Evolutionary conservation across 2,797 vertebrate species (phyloP).

Genomic region (Diglossa cyanea): DNA sequence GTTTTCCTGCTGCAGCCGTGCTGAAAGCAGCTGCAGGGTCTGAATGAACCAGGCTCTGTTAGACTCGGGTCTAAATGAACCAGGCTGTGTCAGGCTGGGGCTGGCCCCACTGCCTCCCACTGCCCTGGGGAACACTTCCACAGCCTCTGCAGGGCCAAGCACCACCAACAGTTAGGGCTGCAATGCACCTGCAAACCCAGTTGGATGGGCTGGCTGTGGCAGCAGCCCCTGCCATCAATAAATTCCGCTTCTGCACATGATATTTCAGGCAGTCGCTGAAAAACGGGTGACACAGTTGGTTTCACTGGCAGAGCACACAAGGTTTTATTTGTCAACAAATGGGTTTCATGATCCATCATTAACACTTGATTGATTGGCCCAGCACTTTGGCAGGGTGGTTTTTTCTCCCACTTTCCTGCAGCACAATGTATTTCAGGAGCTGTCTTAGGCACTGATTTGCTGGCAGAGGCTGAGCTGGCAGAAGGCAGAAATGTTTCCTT

Average conservation of each 20-base stretch:
- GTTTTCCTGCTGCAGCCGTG: neutral
- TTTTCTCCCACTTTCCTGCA: conserved; percentile 21
- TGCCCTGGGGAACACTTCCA: neutral
- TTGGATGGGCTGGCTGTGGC: neutral
- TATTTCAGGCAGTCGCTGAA: conserved; percentile 43
- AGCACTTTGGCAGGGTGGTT: conserved; percentile 14
- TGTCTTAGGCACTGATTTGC: neutral
- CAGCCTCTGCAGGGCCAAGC: neutral
- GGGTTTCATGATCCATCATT: conserved; percentile 69
- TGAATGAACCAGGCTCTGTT: neutral
- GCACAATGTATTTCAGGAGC: conserved; percentile 51
- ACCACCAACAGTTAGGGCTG: neutral
- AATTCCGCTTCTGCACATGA: conserved; percentile 18
- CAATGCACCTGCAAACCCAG: conserved; percentile 31
- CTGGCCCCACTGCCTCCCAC: neutral
- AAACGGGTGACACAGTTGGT: conserved; percentile 52
- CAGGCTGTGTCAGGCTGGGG: neutral
- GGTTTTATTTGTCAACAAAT: conserved; percentile 75
- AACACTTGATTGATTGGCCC: conserved; percentile 69
- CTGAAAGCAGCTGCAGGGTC: neutral
- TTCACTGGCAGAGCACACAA: conserved; percentile 50
- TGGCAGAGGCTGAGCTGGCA: conserved; percentile 38
- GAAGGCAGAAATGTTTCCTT: neutral
- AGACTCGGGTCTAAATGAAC: too few relatives aligned
- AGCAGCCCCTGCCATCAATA: conserved; percentile 8